phyloP scores from a whole-genome alignment of 2,888 invertebrate genomes.

The Heliconius cydno region DNA sequence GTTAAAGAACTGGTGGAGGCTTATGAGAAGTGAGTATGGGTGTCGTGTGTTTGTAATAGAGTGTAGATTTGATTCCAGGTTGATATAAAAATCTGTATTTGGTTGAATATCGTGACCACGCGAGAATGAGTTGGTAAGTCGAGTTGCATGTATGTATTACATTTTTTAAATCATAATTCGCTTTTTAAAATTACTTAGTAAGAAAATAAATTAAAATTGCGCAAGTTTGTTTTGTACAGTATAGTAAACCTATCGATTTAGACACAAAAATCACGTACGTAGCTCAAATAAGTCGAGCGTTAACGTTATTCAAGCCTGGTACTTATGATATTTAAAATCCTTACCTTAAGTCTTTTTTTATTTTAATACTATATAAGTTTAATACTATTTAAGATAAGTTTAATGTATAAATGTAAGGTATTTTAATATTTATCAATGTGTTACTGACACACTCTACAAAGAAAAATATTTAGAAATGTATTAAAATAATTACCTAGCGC shows the following conservation, averaged over 20 bases:
- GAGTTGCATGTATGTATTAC: background rate
- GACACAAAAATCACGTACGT: too few species aligned
- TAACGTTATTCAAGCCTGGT: background rate
- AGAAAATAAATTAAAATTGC: too few species aligned
- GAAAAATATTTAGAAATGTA: too few species aligned
- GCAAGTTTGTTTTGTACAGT: too few species aligned
- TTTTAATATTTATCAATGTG: background rate
- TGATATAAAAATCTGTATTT: background rate
- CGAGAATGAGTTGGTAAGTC: background rate
- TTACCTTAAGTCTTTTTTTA: background rate
- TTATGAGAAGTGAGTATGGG: conserved; percentile 83
- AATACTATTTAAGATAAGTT: background rate
- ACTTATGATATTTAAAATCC: background rate
- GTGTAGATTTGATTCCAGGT: conserved; percentile 9
- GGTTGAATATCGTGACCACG: background rate
- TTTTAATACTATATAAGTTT: background rate
- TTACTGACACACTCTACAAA: too few species aligned
- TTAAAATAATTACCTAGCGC: background rate
- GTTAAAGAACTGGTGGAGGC: conserved; percentile 87
- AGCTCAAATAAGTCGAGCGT: too few species aligned
- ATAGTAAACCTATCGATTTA: too few species aligned
- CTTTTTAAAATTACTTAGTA: too few species aligned
- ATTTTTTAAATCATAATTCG: background rate
- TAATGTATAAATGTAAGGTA: background rate
- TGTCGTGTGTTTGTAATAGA: conserved; percentile 32